These are phyloP conservation scores for Scopus umbretta DNA, from an alignment of 2,113 vertebrate species.

Conservation along the genomic window DNA sequence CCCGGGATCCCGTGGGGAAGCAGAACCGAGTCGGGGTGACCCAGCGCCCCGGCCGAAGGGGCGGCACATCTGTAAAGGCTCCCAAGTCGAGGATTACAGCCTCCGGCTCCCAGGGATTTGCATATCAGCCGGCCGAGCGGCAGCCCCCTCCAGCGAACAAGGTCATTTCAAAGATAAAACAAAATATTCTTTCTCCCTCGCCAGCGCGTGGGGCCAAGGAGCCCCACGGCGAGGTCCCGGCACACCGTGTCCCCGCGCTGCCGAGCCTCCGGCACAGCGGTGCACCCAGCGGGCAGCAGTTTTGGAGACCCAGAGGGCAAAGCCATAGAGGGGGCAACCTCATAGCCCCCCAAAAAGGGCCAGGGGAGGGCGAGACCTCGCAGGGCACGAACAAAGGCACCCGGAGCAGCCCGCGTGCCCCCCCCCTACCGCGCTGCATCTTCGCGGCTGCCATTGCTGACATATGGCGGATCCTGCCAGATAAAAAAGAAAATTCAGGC, in stretches of 20 bases:
- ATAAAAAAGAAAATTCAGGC: slow-evolving; percentile 82
- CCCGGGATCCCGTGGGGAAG: accelerated
- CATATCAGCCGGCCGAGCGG: slow-evolving; percentile 77
- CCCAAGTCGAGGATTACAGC: slow-evolving; percentile 73
- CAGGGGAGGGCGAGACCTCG: background rate
- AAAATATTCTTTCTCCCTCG: background rate
- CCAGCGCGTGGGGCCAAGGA: slow-evolving; percentile 23
- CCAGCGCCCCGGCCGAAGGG: background rate
- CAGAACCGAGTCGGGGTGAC: background rate
- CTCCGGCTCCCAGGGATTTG: slow-evolving; percentile 75
- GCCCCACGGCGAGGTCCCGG: background rate
- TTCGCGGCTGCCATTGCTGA: slow-evolving; percentile 55
- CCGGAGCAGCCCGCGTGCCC: background rate
- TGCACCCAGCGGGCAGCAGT: background rate
- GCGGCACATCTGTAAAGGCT: background rate
- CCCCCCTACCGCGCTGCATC: background rate
- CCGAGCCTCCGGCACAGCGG: background rate
- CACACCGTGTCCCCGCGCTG: background rate
- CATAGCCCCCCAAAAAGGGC: background rate
- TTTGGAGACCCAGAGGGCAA: background rate
- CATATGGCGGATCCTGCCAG: slow-evolving; percentile 63
- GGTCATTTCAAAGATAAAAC: slow-evolving; percentile 80
- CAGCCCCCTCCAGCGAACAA: slow-evolving; percentile 79
- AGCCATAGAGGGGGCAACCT: background rate
- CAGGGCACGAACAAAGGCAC: accelerated